phyloP scores from a whole-genome alignment of 2,888 invertebrate genomes.

The Noctua janthina region DNA sequence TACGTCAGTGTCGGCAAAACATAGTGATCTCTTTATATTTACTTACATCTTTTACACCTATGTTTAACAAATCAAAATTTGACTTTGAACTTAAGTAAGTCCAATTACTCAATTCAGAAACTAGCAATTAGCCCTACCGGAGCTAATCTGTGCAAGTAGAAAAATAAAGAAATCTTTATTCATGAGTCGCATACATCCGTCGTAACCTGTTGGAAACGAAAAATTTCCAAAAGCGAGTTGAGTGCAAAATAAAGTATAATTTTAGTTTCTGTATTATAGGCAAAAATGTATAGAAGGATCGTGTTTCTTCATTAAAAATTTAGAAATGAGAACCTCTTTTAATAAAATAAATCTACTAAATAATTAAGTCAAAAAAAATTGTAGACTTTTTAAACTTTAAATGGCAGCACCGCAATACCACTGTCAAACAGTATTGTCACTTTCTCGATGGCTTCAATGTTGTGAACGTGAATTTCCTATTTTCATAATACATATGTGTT shows the following conservation, averaged over 20 bases:
- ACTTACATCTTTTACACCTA: no score
- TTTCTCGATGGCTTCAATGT: conserved; percentile 81
- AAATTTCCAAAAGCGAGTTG: background rate
- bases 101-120: background rate
- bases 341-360: conserved; percentile 2
- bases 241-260: background rate
- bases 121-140: no score
- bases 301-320: background rate
- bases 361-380: background rate
- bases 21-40: no score
- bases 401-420: conserved; percentile 60
- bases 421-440: conserved; percentile 68
- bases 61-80: no score
- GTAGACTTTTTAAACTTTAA: background rate
- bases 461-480: conserved; percentile 85
- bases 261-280: background rate
- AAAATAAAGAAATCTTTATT: background rate
- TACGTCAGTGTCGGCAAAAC: no score
- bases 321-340: background rate
- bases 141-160: background rate
- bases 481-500: conserved; percentile 80
- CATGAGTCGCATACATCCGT: background rate
- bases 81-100: no score
- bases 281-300: background rate
- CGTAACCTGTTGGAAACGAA: background rate